These are phyloP conservation scores for Vireo altiloquus DNA, from an alignment of 2,113 vertebrate species.

Conservation along the genomic window DNA sequence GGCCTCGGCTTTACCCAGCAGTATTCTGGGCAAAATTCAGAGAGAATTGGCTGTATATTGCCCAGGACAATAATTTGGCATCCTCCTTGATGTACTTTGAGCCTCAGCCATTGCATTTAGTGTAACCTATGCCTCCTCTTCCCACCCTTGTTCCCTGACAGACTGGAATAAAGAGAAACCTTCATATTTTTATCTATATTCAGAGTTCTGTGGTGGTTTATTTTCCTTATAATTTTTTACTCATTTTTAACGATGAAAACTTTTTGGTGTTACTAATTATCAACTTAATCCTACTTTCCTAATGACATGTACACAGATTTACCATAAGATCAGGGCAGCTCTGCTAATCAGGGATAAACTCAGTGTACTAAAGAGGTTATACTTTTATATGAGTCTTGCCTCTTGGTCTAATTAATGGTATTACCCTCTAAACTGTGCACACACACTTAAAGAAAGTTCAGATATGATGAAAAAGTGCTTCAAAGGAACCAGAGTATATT, in stretches of 20 bases:
- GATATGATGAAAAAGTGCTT: neutral
- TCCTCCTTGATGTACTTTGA: neutral
- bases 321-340: neutral
- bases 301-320: neutral
- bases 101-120: neutral
- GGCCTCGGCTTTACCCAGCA: neutral
- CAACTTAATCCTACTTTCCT: neutral
- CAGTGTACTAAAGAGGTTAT: neutral
- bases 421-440: constrained; percentile 37
- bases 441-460: constrained; percentile 6
- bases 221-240: neutral
- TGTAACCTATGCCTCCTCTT: neutral
- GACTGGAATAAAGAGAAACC: neutral
- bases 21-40: neutral
- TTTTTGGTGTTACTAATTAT: neutral
- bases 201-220: neutral
- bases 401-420: constrained; percentile 38
- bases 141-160: neutral
- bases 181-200: neutral
- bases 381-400: neutral
- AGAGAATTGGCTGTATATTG: neutral
- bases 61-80: neutral
- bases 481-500: neutral
- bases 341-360: constrained; percentile 28
- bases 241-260: neutral